Base-by-base conservation (phyloP, 1,140 invertebrate genomes). In the Monomorium pharaonis region DNA sequence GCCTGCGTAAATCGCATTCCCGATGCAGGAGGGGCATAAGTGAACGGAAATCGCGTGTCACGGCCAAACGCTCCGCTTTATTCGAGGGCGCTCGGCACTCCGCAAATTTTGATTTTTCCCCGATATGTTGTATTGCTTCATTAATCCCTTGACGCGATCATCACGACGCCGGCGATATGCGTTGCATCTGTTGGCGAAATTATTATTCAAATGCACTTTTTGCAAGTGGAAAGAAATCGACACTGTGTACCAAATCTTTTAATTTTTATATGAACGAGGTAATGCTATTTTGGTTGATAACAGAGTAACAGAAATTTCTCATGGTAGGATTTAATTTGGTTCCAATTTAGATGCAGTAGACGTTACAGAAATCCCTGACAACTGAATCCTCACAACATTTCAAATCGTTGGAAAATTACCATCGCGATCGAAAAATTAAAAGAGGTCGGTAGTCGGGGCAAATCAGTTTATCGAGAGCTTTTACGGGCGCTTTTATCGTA, bases 21-120 rank as follows among this genome's bases (percentile, higher is more conserved):
- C 56, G 63, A 21, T 33, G 30, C 49, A 84, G 10, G 24, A 51
- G 77, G 60, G 54, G 75, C 62, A 85, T 60, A 81, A 89, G 69
- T 78, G 81, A 75, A 54, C 69, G 88, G 86, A 90, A 88, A 90
- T 90, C 88, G 89, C 89, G 81, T 88, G 88, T 90, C 88, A 83
- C 81, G 76, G 49, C 21, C 74, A 87, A 89, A 89, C 76, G 63
- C 81, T 81, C 60, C 42, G 56, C 42, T 69, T 87, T 75, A 60
- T 49, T 44, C 65, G 65, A 75, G 37, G 67, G 47, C 51, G 63
- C 24, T 24, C 37, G 56, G 69, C 76, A 51, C 56, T 10, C 16
- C 42, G 16, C 21, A 27, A 67, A 63, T 62, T 89, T 86, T 87
- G 69, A 81, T 89, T 89, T 77, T 78, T 83, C 63, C 51, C 69